A percentile compares a stretch with the other conserved stretches of the same genome.
These are phyloP conservation scores for Drosophila nr. perissopoda DNA, from an alignment of 2,888 invertebrate species.

Conservation along the genomic window DNA sequence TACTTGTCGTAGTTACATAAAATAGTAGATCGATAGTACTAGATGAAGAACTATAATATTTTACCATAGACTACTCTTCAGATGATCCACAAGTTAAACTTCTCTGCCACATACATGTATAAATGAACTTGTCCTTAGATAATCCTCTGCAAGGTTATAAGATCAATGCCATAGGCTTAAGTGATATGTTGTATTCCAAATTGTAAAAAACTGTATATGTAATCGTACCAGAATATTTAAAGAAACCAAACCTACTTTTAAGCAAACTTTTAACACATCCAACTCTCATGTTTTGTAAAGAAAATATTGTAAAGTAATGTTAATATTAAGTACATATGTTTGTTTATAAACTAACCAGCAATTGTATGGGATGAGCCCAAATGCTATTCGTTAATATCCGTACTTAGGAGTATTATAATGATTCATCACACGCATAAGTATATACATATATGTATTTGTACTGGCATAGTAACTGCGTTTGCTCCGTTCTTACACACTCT, in stretches of 20 bases:
- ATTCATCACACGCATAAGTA: constrained; percentile 46
- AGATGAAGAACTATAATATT: neutral
- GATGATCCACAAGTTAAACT: constrained; percentile 3
- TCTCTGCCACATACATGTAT: neutral
- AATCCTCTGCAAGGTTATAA: constrained; percentile 28
- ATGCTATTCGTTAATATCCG: constrained; percentile 40
- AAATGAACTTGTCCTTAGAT: neutral
- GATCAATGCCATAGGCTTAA: constrained; percentile 39
- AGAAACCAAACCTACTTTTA: constrained; percentile 18
- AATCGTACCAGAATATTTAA: constrained; percentile 22
- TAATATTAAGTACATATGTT: constrained; percentile 45
- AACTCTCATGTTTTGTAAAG: constrained; percentile 54
- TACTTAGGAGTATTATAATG: constrained; percentile 40
- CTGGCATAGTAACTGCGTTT: constrained; percentile 53
- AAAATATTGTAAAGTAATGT: constrained; percentile 31
- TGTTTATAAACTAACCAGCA: constrained; percentile 53
- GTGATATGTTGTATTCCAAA: constrained; percentile 27
- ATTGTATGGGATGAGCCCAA: constrained; percentile 44
- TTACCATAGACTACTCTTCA: neutral
- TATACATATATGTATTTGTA: constrained; percentile 17
- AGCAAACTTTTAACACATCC: constrained; percentile 34
- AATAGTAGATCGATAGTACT: neutral
- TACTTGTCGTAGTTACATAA: too few relatives aligned
- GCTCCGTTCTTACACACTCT: constrained; percentile 39
- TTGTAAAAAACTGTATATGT: constrained; percentile 27